Evolutionary conservation across 2,888 invertebrate genomes (phyloP).

Genomic region (Lamellibrachia satsuma): DNA sequence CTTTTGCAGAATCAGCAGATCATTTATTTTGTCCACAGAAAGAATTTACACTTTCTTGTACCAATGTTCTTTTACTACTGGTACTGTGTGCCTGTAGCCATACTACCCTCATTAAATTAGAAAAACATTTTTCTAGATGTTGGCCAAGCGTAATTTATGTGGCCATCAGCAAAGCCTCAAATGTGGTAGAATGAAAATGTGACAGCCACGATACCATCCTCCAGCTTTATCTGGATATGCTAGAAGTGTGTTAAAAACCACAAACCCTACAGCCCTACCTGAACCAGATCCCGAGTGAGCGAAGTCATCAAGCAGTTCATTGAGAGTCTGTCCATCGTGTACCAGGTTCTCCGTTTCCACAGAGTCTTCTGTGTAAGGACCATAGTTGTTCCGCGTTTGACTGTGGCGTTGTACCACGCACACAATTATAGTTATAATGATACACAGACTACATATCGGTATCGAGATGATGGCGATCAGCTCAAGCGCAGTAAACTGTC

Average conservation of each 20-base stretch:
- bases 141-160: no score
- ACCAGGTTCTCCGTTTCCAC: slow-evolving; percentile 50
- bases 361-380: slow-evolving; percentile 42
- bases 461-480: slow-evolving; percentile 77
- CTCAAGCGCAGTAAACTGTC: slow-evolving; percentile 67
- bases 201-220: slow-evolving; percentile 21
- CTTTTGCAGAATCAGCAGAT: no score
- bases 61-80: no score
- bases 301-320: slow-evolving; percentile 49
- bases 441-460: slow-evolving; percentile 76
- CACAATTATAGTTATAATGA: slow-evolving; percentile 71
- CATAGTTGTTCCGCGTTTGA: slow-evolving; percentile 26
- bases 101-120: no score
- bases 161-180: no score
- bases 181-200: no score
- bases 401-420: slow-evolving; percentile 39
- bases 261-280: slow-evolving; percentile 36
- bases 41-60: no score
- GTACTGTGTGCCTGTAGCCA: no score
- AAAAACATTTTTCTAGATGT: no score
- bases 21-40: no score
- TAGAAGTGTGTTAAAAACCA: not conserved
- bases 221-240: not conserved
- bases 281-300: not conserved
- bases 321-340: slow-evolving; percentile 46